These are phyloP conservation scores for Drosophila albomicans DNA, from an alignment of 1,140 invertebrate genomes.

Conservation along the genomic window DNA sequence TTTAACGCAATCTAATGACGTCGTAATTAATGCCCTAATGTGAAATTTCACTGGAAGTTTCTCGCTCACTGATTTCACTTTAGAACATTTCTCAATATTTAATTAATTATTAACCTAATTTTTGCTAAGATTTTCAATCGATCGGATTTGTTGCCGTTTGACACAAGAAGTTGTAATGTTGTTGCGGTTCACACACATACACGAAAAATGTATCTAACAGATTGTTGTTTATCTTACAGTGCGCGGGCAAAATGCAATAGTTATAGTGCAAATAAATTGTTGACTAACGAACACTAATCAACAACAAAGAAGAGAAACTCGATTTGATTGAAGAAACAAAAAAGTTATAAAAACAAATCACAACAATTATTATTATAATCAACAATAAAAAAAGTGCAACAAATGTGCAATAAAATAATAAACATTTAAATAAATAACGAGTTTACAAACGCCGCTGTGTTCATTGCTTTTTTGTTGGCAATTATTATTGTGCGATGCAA, in stretches of 20 bases:
- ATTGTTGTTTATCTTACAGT: conserved; percentile 19
- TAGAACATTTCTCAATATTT: not conserved
- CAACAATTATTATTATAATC: conserved; percentile 3
- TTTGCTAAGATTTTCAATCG: not conserved
- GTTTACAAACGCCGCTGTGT: conserved; percentile 42
- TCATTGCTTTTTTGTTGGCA: conserved; percentile 42
- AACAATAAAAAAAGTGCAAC: conserved; percentile 53
- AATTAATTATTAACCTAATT: conserved; percentile 1
- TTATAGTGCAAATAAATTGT: conserved; percentile 18
- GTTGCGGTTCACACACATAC: not conserved
- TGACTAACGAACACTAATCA: not conserved
- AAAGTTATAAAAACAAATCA: conserved; percentile 18
- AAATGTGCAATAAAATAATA: conserved; percentile 43
- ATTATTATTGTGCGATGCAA: conserved; percentile 8
- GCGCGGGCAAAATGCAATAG: conserved; percentile 64
- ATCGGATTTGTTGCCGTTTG: not conserved
- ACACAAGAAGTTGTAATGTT: not conserved
- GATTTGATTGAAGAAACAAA: conserved; percentile 8
- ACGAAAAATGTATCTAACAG: conserved; percentile 1
- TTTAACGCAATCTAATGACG: conserved; percentile 11
- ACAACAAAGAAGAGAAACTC: conserved; percentile 28
- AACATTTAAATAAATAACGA: conserved; percentile 13
- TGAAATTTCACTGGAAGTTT: not conserved
- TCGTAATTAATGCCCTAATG: conserved; percentile 6
- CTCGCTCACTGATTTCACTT: not conserved